phyloP scores from a whole-genome alignment of 2,113 vertebrate genomes.

The Anolis sagrei region DNA sequence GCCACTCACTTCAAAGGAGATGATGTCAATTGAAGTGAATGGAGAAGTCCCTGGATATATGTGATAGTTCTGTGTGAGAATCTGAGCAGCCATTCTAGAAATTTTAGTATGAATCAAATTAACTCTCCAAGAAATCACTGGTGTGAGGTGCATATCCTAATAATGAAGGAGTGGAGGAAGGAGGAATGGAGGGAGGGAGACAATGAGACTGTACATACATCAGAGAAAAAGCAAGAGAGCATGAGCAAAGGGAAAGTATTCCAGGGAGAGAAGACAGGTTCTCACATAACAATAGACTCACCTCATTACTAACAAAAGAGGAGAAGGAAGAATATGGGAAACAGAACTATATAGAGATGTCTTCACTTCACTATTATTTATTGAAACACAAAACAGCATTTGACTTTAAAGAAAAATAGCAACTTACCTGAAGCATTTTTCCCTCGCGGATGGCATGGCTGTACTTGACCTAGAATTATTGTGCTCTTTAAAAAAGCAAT shows the following conservation, averaged over 20 bases:
- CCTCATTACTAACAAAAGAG: no score
- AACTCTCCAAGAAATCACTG: background rate
- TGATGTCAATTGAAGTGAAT: background rate
- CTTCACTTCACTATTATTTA: no score
- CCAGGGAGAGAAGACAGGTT: no score
- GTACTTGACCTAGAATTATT: no score
- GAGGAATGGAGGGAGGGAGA: background rate
- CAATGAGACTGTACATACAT: background rate
- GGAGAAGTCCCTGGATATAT: background rate
- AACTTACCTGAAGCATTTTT: no score
- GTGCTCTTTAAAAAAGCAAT: no score
- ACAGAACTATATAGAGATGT: no score
- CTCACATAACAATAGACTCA: background rate
- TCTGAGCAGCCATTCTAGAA: background rate
- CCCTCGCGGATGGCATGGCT: no score
- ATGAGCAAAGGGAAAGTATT: no score
- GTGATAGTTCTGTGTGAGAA: background rate
- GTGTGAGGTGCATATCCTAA: background rate
- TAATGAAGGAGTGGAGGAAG: background rate
- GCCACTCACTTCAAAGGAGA: background rate
- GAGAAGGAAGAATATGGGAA: no score
- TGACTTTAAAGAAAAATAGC: no score
- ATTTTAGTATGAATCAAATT: background rate
- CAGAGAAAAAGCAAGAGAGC: background rate
- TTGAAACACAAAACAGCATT: no score